phyloP scores from a whole-genome alignment of 2,888 invertebrate species.

The Cerceris rybyensis region DNA sequence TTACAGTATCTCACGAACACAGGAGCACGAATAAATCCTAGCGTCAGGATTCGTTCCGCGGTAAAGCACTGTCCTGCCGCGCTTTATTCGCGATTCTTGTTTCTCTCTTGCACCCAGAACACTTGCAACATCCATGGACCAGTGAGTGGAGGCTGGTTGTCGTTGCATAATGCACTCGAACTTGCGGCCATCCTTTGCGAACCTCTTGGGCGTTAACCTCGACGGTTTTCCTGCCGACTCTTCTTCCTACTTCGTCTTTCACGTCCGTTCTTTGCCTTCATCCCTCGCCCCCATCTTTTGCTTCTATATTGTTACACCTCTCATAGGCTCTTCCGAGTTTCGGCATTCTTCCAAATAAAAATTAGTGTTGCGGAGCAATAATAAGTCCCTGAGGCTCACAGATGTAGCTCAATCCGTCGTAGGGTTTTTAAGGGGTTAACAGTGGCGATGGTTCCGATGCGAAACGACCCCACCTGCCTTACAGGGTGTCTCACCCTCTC shows the following conservation, averaged over 20 bases:
- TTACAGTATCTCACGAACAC: constrained; percentile 36
- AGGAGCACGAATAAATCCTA: constrained; percentile 45
- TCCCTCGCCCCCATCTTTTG: too few relatives aligned
- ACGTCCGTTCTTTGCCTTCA: neutral
- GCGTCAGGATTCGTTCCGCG: constrained; percentile 44
- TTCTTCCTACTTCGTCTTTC: neutral
- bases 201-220: constrained; percentile 54
- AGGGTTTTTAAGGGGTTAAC: too few relatives aligned
- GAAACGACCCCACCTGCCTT: too few relatives aligned
- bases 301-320: too few relatives aligned
- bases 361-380: too few relatives aligned
- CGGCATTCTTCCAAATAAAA: too few relatives aligned
- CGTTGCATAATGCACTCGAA: constrained; percentile 66
- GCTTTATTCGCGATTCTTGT: neutral
- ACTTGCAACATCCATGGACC: neutral
- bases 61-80: constrained; percentile 35
- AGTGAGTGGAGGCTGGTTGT: constrained; percentile 18
- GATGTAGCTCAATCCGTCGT: too few relatives aligned
- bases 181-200: constrained; percentile 60
- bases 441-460: too few relatives aligned
- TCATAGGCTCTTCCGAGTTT: too few relatives aligned
- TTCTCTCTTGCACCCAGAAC: too few relatives aligned
- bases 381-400: too few relatives aligned
- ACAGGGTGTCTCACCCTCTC: too few relatives aligned
- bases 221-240: constrained; percentile 10